These are phyloP conservation scores for Heloderma charlesbogerti DNA, from an alignment of 2,113 vertebrate species.

Conservation along the genomic window DNA sequence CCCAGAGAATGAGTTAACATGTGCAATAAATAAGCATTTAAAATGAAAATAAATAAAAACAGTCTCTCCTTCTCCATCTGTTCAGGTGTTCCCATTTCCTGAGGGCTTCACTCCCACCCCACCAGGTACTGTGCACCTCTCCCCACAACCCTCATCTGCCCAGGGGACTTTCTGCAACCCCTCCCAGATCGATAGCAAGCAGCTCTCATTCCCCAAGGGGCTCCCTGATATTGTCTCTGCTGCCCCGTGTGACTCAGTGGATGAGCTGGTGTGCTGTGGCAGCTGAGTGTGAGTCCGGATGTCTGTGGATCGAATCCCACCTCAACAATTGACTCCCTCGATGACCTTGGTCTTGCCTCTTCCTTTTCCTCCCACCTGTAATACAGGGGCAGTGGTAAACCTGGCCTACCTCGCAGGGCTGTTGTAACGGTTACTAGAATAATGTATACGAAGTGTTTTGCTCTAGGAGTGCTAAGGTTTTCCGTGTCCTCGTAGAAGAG, in stretches of 20 bases:
- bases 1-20: too few species aligned
- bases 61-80: background rate
- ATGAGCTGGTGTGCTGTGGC: too few species aligned
- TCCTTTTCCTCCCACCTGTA: too few species aligned
- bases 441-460: background rate
- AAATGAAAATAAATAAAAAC: too few species aligned
- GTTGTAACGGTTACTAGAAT: background rate
- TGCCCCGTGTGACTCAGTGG: too few species aligned
- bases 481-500: rapidly evolving
- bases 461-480: background rate
- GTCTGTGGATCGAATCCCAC: background rate
- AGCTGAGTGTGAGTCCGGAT: background rate
- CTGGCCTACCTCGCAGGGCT: background rate
- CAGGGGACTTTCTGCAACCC: background rate
- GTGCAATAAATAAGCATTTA: too few species aligned
- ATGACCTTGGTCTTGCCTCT: background rate
- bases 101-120: background rate
- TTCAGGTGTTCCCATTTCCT: background rate
- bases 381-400: too few species aligned
- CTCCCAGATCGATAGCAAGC: background rate
- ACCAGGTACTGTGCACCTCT: background rate
- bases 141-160: background rate
- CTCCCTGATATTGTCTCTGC: too few species aligned
- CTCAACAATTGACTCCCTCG: background rate
- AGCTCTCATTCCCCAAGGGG: background rate